These are phyloP conservation scores for Catonia carolina DNA, from an alignment of 2,888 invertebrate genomes.

Conservation along the genomic window DNA sequence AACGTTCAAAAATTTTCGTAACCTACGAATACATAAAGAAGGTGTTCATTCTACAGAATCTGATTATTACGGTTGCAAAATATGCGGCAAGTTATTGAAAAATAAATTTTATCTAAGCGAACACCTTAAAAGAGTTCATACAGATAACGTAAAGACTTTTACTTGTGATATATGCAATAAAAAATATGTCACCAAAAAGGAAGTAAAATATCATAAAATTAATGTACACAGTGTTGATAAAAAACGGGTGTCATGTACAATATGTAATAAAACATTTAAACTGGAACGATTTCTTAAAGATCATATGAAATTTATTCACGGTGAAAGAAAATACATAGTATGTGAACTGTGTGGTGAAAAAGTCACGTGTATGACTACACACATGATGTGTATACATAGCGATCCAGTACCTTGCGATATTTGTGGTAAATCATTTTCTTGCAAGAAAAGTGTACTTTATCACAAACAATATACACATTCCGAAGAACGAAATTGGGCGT, in stretches of 20 bases:
- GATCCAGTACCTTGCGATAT: background rate
- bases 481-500: background rate
- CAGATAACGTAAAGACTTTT: too few species aligned
- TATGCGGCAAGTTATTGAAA: background rate
- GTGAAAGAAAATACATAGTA: too few species aligned
- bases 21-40: background rate
- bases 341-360: background rate
- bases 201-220: too few species aligned
- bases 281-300: background rate
- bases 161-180: too few species aligned
- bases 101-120: too few species aligned
- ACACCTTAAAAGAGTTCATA: too few species aligned
- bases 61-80: background rate
- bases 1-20: background rate
- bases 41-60: background rate
- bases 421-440: conserved; percentile 11
- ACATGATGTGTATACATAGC: too few species aligned
- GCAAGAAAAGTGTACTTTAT: too few species aligned
- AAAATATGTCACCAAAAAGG: too few species aligned
- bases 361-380: background rate
- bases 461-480: background rate
- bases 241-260: too few species aligned
- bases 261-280: background rate
- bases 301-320: background rate
- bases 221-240: too few species aligned